These are phyloP conservation scores for Ephydatia muelleri DNA, from an alignment of 37 sponge, comb jelly and placozoan species.

Conservation along the genomic window DNA sequence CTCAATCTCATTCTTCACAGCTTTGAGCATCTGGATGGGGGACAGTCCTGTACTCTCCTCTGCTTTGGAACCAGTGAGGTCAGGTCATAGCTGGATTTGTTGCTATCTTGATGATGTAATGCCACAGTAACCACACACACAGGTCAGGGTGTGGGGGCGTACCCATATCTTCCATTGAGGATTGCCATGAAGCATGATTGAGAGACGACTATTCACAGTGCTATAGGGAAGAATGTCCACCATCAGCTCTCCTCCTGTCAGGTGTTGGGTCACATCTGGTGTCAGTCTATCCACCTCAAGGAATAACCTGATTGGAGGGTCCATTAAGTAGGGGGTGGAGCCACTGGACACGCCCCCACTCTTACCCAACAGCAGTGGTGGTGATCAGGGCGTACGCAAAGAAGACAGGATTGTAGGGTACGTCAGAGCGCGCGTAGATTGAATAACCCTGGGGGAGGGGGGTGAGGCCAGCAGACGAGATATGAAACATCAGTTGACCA, in stretches of 20 bases:
- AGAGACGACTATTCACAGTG: not conserved
- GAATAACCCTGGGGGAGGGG: slow-evolving; percentile 57
- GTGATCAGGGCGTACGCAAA: slow-evolving; percentile 89
- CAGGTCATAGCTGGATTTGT: slow-evolving; percentile 34
- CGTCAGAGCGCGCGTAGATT: slow-evolving; percentile 93
- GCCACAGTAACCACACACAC: too few relatives aligned
- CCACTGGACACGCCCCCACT: not conserved
- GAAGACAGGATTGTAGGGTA: slow-evolving; percentile 96
- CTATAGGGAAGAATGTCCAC: slow-evolving; percentile 41
- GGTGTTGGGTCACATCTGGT: slow-evolving; percentile 34
- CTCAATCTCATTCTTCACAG: slow-evolving; percentile 91
- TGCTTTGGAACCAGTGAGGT: slow-evolving; percentile 12
- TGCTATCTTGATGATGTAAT: slow-evolving; percentile 18
- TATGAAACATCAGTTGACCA: not conserved
- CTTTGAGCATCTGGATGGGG: slow-evolving; percentile 89
- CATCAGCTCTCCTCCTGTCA: slow-evolving; percentile 14
- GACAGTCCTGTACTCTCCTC: slow-evolving; percentile 32
- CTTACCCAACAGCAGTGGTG: slow-evolving; percentile 55
- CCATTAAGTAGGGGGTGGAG: not conserved
- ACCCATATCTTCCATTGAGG: slow-evolving; percentile 75
- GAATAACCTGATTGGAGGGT: slow-evolving; percentile 39
- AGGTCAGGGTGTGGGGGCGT: not conserved
- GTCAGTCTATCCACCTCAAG: slow-evolving; percentile 36
- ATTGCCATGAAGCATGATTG: not conserved
- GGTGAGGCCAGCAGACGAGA: not conserved